phyloP scores from a whole-genome alignment of 2,888 invertebrate species.

The Habrosyne pyritoides region DNA sequence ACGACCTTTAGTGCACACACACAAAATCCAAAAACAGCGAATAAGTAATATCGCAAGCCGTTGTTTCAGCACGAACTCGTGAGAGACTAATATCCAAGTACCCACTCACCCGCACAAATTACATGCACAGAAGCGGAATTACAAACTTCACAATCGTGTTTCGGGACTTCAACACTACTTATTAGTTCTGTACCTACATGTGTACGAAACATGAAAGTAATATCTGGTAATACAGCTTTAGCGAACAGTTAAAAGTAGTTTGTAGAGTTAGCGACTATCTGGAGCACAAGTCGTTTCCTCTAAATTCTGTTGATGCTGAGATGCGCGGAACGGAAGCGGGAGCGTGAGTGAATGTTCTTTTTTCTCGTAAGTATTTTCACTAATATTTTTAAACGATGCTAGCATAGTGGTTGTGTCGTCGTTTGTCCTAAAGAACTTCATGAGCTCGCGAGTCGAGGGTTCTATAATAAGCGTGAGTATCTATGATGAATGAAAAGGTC shows the following conservation, averaged over 20 bases:
- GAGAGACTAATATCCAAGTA: neutral
- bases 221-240: slow-evolving; percentile 26
- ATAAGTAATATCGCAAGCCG: neutral
- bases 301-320: neutral
- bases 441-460: too few relatives aligned
- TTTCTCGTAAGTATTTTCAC: neutral
- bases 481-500: too few relatives aligned
- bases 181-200: neutral
- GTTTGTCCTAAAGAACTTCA: too few relatives aligned
- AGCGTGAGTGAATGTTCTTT: neutral
- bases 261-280: slow-evolving; percentile 27
- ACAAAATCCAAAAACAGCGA: neutral
- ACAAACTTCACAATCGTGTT: slow-evolving; percentile 2
- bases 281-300: slow-evolving; percentile 16
- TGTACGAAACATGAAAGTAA: slow-evolving; percentile 21
- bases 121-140: neutral
- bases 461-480: too few relatives aligned
- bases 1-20: too few relatives aligned
- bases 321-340: neutral
- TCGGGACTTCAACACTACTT: neutral
- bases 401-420: too few relatives aligned
- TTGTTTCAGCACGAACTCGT: neutral
- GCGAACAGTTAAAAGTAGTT: slow-evolving; percentile 44
- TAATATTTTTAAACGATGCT: too few relatives aligned
- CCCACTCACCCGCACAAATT: neutral